Evolutionary conservation across 2,797 vertebrate genomes (phyloP).

Genomic region (Ctenosaura bakeri): DNA sequence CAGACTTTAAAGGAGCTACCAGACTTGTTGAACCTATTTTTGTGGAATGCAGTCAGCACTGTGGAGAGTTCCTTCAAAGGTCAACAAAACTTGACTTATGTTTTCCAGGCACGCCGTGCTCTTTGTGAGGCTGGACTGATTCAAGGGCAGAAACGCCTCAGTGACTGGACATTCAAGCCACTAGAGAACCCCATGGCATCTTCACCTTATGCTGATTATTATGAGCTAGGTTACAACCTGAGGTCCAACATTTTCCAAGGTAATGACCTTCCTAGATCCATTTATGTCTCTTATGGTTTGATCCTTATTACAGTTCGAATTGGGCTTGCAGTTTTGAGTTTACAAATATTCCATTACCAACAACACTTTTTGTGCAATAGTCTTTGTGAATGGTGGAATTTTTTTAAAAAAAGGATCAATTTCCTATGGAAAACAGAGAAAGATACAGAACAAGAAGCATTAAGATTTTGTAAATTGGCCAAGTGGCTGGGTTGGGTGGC

Average conservation of each 20-base stretch:
- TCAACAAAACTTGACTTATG: background rate
- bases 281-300: background rate
- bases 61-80: too few relatives aligned
- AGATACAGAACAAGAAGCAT: background rate
- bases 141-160: slow-evolving; percentile 57
- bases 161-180: slow-evolving; percentile 19
- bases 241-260: slow-evolving; percentile 82
- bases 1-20: too few relatives aligned
- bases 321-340: background rate
- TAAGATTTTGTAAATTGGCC: background rate
- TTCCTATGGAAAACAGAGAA: background rate
- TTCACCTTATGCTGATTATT: slow-evolving; percentile 70
- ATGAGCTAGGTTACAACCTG: slow-evolving; percentile 76
- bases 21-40: too few relatives aligned
- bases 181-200: slow-evolving; percentile 32
- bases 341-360: background rate
- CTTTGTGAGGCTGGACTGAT: slow-evolving; percentile 44
- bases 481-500: background rate
- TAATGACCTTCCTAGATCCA: slow-evolving; percentile 47
- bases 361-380: background rate
- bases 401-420: background rate
- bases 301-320: background rate
- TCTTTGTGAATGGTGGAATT: background rate
- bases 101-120: slow-evolving; percentile 66
- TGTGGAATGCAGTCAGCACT: too few relatives aligned